These are phyloP conservation scores for Drosophila tani DNA, from an alignment of 1,140 invertebrate genomes.

Conservation along the genomic window DNA sequence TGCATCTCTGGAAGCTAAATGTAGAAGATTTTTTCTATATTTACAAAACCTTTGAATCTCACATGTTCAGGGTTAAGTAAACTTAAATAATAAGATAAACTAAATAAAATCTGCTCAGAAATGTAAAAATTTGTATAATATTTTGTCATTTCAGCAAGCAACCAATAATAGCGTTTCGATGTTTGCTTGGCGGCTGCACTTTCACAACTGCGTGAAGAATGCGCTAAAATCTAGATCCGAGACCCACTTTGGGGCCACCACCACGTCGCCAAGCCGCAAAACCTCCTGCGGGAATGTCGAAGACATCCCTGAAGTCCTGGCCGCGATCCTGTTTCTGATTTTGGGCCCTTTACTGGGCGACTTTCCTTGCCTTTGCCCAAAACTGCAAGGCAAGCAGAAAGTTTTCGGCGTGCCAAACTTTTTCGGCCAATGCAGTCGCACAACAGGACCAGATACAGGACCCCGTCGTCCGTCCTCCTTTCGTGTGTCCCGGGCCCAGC, in stretches of 20 bases:
- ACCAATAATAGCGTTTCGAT: slow-evolving; percentile 65
- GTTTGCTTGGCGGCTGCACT: slow-evolving; percentile 54
- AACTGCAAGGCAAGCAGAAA: slow-evolving; percentile 60
- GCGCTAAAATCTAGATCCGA: slow-evolving; percentile 5
- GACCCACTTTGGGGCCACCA: background rate
- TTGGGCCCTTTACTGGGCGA: slow-evolving; percentile 36
- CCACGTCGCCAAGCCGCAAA: slow-evolving; percentile 19
- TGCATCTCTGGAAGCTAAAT: too few relatives aligned
- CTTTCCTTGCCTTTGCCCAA: slow-evolving; percentile 57
- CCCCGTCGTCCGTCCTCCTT: background rate
- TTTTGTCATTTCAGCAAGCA: slow-evolving; percentile 11
- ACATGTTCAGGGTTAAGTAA: too few relatives aligned
- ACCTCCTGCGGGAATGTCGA: slow-evolving; percentile 58
- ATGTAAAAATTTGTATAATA: too few relatives aligned
- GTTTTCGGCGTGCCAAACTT: slow-evolving; percentile 66
- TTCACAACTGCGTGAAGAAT: slow-evolving; percentile 38
- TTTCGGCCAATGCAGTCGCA: slow-evolving; percentile 54
- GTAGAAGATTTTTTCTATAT: too few relatives aligned
- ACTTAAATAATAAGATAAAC: too few relatives aligned
- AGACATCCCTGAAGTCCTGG: slow-evolving; percentile 51
- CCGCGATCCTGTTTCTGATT: slow-evolving; percentile 23
- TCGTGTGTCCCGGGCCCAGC: slow-evolving; percentile 1
- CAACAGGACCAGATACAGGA: slow-evolving; percentile 13
- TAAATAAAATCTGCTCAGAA: too few relatives aligned
- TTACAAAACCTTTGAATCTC: too few relatives aligned